Evolutionary conservation across 2,113 vertebrate genomes (phyloP).

Genomic region (Syngnathus scovelli): DNA sequence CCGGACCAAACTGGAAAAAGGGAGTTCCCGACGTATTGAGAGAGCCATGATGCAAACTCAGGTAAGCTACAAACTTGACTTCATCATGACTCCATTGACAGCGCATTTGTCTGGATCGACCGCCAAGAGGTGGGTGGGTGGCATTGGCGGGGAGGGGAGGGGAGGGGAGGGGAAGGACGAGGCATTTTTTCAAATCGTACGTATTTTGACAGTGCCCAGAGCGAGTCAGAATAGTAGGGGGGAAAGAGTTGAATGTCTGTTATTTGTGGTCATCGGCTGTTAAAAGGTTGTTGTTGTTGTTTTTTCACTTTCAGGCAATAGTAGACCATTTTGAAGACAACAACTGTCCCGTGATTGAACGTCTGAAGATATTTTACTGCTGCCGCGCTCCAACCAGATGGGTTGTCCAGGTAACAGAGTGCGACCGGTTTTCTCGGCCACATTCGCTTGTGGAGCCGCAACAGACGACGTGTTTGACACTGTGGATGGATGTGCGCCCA

Average conservation of each 20-base stretch:
- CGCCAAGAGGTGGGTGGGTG: background rate
- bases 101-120: background rate
- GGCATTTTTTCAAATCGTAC: background rate
- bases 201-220: background rate
- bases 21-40: slow-evolving; percentile 82
- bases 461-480: background rate
- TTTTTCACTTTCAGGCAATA: slow-evolving; percentile 61
- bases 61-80: slow-evolving; percentile 61
- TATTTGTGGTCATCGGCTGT: background rate
- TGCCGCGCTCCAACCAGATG: slow-evolving; percentile 83
- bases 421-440: background rate
- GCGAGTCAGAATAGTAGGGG: background rate
- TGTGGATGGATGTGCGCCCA: too few relatives aligned
- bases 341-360: slow-evolving; percentile 73
- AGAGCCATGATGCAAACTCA: slow-evolving; percentile 94
- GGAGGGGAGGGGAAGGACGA: background rate
- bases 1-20: slow-evolving; percentile 84
- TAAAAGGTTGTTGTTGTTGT: background rate
- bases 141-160: too few relatives aligned
- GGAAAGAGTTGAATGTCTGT: background rate
- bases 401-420: slow-evolving; percentile 80
- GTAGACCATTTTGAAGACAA: slow-evolving; percentile 85
- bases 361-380: slow-evolving; percentile 92
- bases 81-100: background rate
- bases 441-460: background rate